Evolutionary conservation across 2,888 invertebrate genomes (phyloP).

Genomic region (Eucera pruinosa): DNA sequence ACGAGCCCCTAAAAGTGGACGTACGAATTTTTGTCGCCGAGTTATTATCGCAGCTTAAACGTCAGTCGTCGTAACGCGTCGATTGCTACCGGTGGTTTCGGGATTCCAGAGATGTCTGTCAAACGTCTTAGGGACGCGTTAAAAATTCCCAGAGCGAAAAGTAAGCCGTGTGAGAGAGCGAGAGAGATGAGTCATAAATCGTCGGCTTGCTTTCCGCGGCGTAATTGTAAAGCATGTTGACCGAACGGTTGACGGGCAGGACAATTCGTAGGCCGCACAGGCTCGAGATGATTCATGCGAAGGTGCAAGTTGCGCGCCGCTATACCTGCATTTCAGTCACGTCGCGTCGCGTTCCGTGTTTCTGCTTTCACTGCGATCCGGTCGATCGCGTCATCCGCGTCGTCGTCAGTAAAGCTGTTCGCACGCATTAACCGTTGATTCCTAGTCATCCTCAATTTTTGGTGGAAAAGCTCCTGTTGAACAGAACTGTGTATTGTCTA

Average conservation of each 20-base stretch:
- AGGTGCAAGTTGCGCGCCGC: constrained; percentile 30
- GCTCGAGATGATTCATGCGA: constrained; percentile 39
- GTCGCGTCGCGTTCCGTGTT: constrained; percentile 38
- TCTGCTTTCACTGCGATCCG: constrained; percentile 72
- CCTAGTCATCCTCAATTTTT: no score
- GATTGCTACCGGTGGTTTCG: background rate
- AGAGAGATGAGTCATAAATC: constrained; percentile 31
- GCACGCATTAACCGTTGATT: no score
- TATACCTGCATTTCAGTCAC: constrained; percentile 49
- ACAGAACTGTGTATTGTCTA: no score
- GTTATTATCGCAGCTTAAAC: no score
- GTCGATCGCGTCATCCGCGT: constrained; percentile 53
- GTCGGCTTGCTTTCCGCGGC: constrained; percentile 12
- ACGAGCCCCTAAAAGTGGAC: no score
- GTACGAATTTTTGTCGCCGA: no score
- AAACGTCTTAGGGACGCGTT: constrained; percentile 13
- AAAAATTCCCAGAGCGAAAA: background rate
- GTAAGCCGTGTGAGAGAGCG: background rate
- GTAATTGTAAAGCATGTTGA: constrained; percentile 12
- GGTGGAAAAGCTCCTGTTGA: no score
- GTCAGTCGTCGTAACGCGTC: no score
- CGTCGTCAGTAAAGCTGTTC: constrained; percentile 10
- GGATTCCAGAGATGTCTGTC: background rate
- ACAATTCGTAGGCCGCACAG: constrained; percentile 31
- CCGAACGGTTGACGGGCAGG: constrained; percentile 27